Percentiles rank a stretch among this genome's conserved stretches.
phyloP scores from a whole-genome alignment of 2,888 invertebrate genomes.

The Priapulus caudatus region DNA sequence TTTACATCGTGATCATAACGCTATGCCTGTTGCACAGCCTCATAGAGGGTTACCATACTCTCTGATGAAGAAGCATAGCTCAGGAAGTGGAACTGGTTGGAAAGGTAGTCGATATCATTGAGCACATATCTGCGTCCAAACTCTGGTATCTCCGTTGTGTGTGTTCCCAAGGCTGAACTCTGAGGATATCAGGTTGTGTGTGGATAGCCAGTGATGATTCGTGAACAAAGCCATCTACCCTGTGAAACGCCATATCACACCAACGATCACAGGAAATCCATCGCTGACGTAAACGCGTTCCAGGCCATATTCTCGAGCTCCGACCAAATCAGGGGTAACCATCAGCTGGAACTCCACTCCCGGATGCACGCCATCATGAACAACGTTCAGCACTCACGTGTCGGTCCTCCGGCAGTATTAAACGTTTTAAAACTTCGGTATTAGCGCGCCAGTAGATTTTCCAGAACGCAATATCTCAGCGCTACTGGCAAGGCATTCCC shows the following conservation, averaged over 20 bases:
- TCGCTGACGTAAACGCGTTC: conserved; percentile 9
- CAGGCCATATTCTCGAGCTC: conserved; percentile 27
- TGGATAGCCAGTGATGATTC: conserved; percentile 12
- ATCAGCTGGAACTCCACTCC: conserved; percentile 33
- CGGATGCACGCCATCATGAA: conserved; percentile 30
- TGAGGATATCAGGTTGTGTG: conserved; percentile 12
- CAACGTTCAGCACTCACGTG: conserved; percentile 34
- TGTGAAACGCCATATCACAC: conserved; percentile 9
- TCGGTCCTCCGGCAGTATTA: conserved; percentile 36
- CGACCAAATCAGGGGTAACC: conserved; percentile 33
- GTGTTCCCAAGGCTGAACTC: conserved; percentile 16
- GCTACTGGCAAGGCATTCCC: conserved; percentile 29
- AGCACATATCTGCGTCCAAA: conserved; percentile 10
- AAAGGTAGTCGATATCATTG: conserved; percentile 13
- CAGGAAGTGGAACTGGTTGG: conserved; percentile 7
- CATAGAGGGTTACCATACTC: conserved; percentile 22
- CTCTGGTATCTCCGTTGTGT: conserved; percentile 14
- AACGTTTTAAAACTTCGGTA: conserved; percentile 37
- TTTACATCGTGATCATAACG: neutral
- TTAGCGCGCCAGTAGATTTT: conserved; percentile 38
- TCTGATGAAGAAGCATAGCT: conserved; percentile 15
- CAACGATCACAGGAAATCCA: conserved; percentile 10
- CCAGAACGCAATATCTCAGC: conserved; percentile 35
- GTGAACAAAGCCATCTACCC: conserved; percentile 13
- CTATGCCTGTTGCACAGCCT: conserved; percentile 15